Conservation (phyloP, 2,113 vertebrate species). For the Malurus alboscapulatus region DNA sequence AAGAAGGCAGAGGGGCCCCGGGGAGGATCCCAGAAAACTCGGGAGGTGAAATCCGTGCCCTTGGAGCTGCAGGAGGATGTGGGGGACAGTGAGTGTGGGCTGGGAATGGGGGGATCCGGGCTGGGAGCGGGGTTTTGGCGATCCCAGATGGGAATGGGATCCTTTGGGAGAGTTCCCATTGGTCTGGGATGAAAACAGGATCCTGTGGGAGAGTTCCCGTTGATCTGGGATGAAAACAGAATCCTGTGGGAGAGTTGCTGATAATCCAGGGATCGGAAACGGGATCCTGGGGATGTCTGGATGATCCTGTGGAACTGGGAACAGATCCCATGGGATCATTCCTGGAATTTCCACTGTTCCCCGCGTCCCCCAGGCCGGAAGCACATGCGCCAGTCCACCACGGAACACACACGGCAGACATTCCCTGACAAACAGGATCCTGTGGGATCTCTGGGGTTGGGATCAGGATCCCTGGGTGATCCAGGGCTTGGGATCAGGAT, state of each 20-base stretch:
- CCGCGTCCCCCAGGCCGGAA: too few species aligned
- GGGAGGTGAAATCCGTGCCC: slow-evolving; percentile 79
- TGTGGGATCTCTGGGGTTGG: too few species aligned
- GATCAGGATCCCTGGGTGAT: too few species aligned
- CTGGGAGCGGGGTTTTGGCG: too few species aligned
- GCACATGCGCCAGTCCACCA: too few species aligned
- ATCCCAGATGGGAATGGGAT: not conserved
- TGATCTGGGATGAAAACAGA: not conserved
- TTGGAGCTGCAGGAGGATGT: slow-evolving; percentile 84
- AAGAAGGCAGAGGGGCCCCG: slow-evolving; percentile 77
- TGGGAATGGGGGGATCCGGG: too few species aligned
- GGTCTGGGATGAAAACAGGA: not conserved
- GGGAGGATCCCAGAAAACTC: slow-evolving; percentile 75
- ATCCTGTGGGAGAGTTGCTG: not conserved
- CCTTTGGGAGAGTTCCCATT: not conserved
- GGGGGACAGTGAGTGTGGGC: slow-evolving; percentile 78
- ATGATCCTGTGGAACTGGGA: too few species aligned
- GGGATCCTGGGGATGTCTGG: too few species aligned
- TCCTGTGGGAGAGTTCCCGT: not conserved
- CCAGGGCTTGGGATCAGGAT: too few species aligned
- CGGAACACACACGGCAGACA: too few species aligned
- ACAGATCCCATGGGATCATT: too few species aligned
- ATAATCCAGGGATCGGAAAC: accelerated
- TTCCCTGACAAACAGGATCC: not conserved
- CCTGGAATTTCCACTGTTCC: too few species aligned